Conservation (phyloP, 2,888 invertebrate genomes). For the Aspidiotus rigidus region DNA sequence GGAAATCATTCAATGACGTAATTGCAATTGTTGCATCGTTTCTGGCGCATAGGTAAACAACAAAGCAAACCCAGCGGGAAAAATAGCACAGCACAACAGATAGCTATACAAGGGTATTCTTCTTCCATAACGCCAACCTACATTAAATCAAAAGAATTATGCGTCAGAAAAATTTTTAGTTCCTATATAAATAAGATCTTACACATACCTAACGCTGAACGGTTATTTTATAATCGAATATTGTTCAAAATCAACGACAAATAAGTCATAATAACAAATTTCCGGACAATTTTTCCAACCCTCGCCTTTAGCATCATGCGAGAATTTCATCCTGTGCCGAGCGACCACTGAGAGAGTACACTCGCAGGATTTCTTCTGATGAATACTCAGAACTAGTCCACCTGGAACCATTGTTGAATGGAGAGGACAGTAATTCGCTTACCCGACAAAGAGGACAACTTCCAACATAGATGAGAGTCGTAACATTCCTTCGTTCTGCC, state of each 20-base stretch:
- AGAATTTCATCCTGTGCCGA: background rate
- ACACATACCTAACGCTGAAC: too few relatives aligned
- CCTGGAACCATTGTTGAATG: background rate
- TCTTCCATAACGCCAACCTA: constrained; percentile 23
- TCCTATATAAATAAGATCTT: too few relatives aligned
- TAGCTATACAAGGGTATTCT: constrained; percentile 10
- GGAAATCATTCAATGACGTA: background rate
- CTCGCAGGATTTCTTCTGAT: background rate
- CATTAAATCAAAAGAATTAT: background rate
- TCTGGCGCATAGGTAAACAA: constrained; percentile 19
- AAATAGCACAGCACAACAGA: constrained; percentile 17
- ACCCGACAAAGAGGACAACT: constrained; percentile 33
- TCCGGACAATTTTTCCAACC: too few relatives aligned
- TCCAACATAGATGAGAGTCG: constrained; percentile 41
- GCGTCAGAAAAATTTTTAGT: background rate
- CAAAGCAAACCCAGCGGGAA: constrained; percentile 19
- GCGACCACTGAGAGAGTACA: background rate
- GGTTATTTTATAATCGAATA: too few relatives aligned
- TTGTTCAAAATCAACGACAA: too few relatives aligned
- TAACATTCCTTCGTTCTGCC: constrained; percentile 13
- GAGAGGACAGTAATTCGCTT: background rate
- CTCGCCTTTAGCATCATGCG: background rate
- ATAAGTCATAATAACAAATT: too few relatives aligned
- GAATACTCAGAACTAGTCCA: background rate
- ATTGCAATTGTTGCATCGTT: constrained; percentile 22